Conservation (phyloP, 2,797 vertebrate genomes). For the Sebastes reedi region DNA sequence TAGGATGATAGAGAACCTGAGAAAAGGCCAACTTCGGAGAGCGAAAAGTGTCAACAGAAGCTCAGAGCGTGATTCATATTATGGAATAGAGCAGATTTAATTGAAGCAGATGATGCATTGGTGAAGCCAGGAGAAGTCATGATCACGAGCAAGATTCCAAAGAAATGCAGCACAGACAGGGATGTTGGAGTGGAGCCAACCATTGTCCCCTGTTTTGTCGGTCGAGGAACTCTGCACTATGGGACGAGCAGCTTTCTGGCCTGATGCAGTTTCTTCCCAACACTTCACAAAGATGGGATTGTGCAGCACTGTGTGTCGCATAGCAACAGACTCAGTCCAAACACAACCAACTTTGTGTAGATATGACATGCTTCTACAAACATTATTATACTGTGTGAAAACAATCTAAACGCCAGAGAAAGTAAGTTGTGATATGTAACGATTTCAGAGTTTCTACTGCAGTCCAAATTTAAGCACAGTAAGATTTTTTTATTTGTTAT, state of each 20-base stretch:
- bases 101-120: background rate
- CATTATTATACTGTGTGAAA: background rate
- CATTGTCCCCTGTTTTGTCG: slow-evolving; percentile 31
- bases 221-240: slow-evolving; percentile 5
- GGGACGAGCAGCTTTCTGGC: slow-evolving; percentile 26
- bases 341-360: background rate
- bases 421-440: background rate
- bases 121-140: background rate
- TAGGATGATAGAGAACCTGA: background rate
- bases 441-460: background rate
- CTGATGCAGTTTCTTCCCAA: slow-evolving; percentile 39
- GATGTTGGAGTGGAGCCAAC: slow-evolving; percentile 7
- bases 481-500: background rate
- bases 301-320: slow-evolving; percentile 15
- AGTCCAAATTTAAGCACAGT: background rate
- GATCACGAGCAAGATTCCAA: background rate
- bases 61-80: background rate
- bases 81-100: background rate
- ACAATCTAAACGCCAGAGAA: background rate
- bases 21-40: background rate
- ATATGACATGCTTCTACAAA: background rate
- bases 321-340: background rate
- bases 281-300: slow-evolving; percentile 60
- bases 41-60: background rate
- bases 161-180: background rate